Evolutionary conservation across 2,888 invertebrate genomes (phyloP).

Genomic region (Rugalucina vietnamica): DNA sequence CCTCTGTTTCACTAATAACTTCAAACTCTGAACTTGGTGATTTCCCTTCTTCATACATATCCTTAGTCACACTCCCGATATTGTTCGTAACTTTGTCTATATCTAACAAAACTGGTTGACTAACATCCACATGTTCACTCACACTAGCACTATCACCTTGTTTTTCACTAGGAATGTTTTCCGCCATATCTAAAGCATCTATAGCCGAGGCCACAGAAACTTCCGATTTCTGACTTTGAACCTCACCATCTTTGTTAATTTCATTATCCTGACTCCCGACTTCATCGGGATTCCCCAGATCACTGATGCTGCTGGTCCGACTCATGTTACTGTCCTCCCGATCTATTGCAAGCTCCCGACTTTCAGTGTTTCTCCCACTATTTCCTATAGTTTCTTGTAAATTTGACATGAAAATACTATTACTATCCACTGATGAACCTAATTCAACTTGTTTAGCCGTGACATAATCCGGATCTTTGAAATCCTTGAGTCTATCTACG

Average conservation of each 20-base stretch:
- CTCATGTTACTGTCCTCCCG: slow-evolving; percentile 67
- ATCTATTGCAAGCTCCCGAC: slow-evolving; percentile 58
- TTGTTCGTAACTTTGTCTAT: not conserved
- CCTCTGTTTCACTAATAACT: slow-evolving; percentile 86
- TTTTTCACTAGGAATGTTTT: slow-evolving; percentile 20
- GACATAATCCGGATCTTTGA: slow-evolving; percentile 80
- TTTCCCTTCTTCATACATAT: slow-evolving; percentile 3
- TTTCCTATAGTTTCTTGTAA: slow-evolving; percentile 58
- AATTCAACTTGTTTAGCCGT: slow-evolving; percentile 75
- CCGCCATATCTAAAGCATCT: slow-evolving; percentile 65
- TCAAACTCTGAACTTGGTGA: slow-evolving; percentile 94
- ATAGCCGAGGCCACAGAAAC: slow-evolving; percentile 76
- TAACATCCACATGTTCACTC: not conserved
- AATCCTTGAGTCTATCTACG: slow-evolving; percentile 75
- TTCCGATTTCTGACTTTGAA: slow-evolving; percentile 60
- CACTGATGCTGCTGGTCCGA: slow-evolving; percentile 76
- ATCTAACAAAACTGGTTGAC: not conserved
- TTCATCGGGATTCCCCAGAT: slow-evolving; percentile 69
- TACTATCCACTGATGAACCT: slow-evolving; percentile 81
- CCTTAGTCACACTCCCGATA: not conserved
- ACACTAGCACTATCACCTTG: not conserved
- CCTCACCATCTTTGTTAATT: slow-evolving; percentile 54
- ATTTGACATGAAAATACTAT: slow-evolving; percentile 72
- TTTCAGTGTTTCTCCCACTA: slow-evolving; percentile 45
- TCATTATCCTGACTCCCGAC: slow-evolving; percentile 48